Percentiles rank a stretch among this genome's conserved stretches.
These are phyloP conservation scores for Perizoma affinitatum DNA, from an alignment of 2,888 invertebrate genomes.

Conservation along the genomic window DNA sequence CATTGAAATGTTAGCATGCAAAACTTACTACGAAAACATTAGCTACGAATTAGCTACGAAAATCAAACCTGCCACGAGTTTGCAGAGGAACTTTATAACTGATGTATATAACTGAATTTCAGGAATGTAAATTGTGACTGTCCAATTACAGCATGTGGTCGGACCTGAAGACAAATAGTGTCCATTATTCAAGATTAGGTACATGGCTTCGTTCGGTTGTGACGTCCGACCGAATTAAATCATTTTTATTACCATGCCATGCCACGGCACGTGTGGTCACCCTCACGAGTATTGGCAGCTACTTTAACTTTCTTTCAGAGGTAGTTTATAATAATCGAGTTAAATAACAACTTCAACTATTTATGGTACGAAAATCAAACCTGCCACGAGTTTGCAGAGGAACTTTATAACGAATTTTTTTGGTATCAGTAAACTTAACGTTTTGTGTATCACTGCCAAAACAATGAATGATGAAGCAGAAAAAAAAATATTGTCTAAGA, in stretches of 20 bases:
- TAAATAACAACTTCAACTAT: too few relatives aligned
- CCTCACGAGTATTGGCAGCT: too few relatives aligned
- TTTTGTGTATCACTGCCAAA: too few relatives aligned
- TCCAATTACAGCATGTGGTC: conserved; percentile 62
- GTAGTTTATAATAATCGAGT: too few relatives aligned
- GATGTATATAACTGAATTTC: conserved; percentile 18
- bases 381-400: too few relatives aligned
- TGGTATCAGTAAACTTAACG: too few relatives aligned
- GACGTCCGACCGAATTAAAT: conserved; percentile 49
- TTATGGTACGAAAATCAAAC: too few relatives aligned
- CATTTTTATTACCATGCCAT: conserved; percentile 40
- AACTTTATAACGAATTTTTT: too few relatives aligned
- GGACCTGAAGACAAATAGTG: conserved; percentile 61
- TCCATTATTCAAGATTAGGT: conserved; percentile 70
- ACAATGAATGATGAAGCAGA: too few relatives aligned
- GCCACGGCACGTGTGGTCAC: conserved; percentile 1
- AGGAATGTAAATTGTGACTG: conserved; percentile 43
- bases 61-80: not conserved
- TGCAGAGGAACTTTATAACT: conserved; percentile 1
- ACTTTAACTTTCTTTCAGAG: too few relatives aligned
- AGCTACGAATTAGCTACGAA: conserved; percentile 2
- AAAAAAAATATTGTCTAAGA: too few relatives aligned
- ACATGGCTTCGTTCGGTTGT: conserved; percentile 46
- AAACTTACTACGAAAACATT: conserved; percentile 1
- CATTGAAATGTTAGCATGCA: not conserved